Conservation (phyloP, 2,113 vertebrate species). For the Struthio camelus region DNA sequence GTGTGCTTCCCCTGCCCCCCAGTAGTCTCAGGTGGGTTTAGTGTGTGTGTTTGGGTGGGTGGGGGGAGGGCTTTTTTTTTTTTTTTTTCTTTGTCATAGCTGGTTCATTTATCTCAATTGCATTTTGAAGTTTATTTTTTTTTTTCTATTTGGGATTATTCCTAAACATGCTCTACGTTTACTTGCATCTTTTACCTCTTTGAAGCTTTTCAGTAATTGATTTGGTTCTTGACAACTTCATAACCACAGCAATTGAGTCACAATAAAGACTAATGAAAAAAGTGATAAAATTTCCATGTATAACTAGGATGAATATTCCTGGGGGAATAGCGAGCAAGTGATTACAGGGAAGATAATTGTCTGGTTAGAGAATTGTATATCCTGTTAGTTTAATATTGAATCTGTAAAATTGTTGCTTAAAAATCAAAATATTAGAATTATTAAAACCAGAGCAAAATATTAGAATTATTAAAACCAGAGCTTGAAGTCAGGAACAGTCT, state of each 20-base stretch:
- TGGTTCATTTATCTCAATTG: conserved; percentile 26
- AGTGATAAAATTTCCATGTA: conserved; percentile 67
- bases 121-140: not conserved
- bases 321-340: conserved; percentile 69
- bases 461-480: not conserved
- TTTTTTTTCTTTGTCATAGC: not conserved
- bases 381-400: conserved; percentile 59
- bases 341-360: conserved; percentile 73
- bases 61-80: not conserved
- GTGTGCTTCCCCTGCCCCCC: not conserved
- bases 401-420: conserved; percentile 56
- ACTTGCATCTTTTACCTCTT: not conserved
- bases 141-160: not conserved
- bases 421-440: conserved; percentile 43
- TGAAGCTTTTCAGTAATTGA: conserved; percentile 58
- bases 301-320: conserved; percentile 73
- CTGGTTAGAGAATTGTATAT: conserved; percentile 73
- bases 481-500: conserved; percentile 6
- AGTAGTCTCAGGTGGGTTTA: not conserved
- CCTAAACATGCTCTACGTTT: conserved; percentile 16
- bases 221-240: conserved; percentile 58
- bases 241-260: conserved; percentile 56
- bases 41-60: no score
- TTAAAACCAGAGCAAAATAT: conserved; percentile 27
- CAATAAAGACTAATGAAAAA: conserved; percentile 70